A percentile compares a stretch with the other conserved stretches of the same genome.
phyloP scores from a whole-genome alignment of 1,140 invertebrate genomes.

The Habropoda laboriosa region DNA sequence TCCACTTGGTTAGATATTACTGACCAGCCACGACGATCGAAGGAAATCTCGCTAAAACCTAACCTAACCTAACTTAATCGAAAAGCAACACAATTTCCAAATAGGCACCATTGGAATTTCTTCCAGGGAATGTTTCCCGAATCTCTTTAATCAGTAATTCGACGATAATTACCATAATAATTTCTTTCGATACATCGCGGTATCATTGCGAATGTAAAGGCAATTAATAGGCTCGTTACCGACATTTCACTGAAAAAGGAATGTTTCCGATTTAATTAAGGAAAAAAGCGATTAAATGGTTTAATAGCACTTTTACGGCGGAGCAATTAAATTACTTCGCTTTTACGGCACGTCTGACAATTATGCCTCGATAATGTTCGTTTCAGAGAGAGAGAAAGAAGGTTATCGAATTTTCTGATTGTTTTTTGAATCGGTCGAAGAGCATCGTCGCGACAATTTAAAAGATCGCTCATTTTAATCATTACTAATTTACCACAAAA shows the following conservation, averaged over 20 bases:
- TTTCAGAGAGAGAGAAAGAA: not conserved
- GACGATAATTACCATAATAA: not conserved
- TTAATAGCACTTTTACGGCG: constrained; percentile 29
- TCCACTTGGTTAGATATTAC: not conserved
- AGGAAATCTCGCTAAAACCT: too few species aligned
- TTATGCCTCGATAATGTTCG: constrained; percentile 11
- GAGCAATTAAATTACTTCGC: constrained; percentile 33
- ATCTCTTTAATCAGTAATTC: not conserved
- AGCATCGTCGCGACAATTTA: not conserved
- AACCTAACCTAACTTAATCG: too few species aligned
- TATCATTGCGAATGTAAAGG: not conserved
- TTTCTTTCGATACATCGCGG: not conserved
- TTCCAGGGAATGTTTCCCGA: not conserved
- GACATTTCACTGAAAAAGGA: constrained; percentile 15
- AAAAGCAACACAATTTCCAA: too few species aligned
- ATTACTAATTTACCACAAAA: constrained; percentile 9
- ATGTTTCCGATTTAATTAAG: constrained; percentile 37
- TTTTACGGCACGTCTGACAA: constrained; percentile 25
- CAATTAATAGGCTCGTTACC: not conserved
- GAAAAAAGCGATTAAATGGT: constrained; percentile 34
- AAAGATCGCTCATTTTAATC: not conserved
- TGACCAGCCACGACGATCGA: not conserved
- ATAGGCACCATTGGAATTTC: too few species aligned
- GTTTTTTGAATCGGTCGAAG: not conserved
- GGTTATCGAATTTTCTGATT: not conserved